A percentile compares a stretch with the other conserved stretches of the same genome.
These are phyloP conservation scores for Martes martes DNA, from an alignment of 2,113 vertebrate species.

Conservation along the genomic window DNA sequence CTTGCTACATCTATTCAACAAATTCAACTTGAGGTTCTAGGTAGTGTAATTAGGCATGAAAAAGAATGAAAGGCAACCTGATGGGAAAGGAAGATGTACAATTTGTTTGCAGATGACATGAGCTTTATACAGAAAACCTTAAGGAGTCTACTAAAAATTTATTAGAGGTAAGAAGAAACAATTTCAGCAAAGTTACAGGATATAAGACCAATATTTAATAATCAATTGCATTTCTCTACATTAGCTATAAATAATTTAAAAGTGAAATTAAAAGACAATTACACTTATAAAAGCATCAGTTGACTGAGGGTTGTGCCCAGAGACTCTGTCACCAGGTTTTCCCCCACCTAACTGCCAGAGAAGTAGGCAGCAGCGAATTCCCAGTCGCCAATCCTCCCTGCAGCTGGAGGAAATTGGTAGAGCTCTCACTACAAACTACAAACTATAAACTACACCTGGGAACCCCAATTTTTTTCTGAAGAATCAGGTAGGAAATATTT, in stretches of 20 bases:
- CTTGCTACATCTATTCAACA: not conserved
- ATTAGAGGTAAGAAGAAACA: not conserved
- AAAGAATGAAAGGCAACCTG: not conserved
- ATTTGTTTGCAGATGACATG: not conserved
- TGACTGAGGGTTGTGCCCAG: not conserved
- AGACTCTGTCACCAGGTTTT: not conserved
- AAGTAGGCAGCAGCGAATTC: not conserved
- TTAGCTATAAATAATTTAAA: not conserved
- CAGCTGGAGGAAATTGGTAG: not conserved
- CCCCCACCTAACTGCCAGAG: not conserved
- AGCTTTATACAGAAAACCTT: not conserved
- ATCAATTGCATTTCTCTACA: not conserved
- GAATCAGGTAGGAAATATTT: not conserved
- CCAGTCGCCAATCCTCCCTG: not conserved
- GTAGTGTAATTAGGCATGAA: not conserved
- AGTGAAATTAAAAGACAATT: not conserved
- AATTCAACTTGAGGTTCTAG: not conserved
- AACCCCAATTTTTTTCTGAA: not conserved
- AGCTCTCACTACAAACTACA: not conserved
- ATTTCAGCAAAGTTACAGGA: not conserved
- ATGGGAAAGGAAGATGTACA: not conserved
- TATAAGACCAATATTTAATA: not conserved
- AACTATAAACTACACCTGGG: not conserved
- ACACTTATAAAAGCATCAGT: not conserved
- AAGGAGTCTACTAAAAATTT: not conserved